Conservation (phyloP, 2,888 invertebrate species). For the Leptothorax acervorum region DNA sequence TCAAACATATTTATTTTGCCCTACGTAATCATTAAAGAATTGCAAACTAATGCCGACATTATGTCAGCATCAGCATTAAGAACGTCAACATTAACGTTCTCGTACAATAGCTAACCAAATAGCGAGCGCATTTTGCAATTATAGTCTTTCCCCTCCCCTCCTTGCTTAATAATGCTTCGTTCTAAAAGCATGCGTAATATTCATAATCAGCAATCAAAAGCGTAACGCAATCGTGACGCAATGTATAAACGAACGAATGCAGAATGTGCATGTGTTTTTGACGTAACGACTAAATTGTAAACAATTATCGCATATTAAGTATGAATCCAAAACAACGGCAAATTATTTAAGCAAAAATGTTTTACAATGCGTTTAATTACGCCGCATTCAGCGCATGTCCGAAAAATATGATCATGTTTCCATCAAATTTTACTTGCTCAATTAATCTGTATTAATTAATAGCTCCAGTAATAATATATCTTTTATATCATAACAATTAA, state of each 20-base stretch:
- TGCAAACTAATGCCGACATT: slow-evolving; percentile 5
- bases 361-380: slow-evolving; percentile 1
- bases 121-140: neutral
- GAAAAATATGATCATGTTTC: neutral
- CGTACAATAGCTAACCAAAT: neutral
- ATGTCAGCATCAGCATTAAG: neutral
- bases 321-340: neutral
- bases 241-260: slow-evolving; percentile 63
- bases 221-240: slow-evolving; percentile 69
- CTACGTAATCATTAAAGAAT: slow-evolving; percentile 8
- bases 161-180: neutral
- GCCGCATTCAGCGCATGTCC: neutral
- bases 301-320: slow-evolving; percentile 58
- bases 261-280: slow-evolving; percentile 63
- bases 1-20: neutral
- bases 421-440: neutral
- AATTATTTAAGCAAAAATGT: slow-evolving; percentile 30
- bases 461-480: neutral
- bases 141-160: too few species aligned
- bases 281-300: slow-evolving; percentile 70
- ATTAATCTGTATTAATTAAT: neutral
- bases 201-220: slow-evolving; percentile 32
- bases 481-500: neutral
- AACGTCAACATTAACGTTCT: neutral
- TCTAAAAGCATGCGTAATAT: neutral